Evolutionary conservation across 2,797 vertebrate species (phyloP).

Genomic region (Leptatherina wallacei): DNA sequence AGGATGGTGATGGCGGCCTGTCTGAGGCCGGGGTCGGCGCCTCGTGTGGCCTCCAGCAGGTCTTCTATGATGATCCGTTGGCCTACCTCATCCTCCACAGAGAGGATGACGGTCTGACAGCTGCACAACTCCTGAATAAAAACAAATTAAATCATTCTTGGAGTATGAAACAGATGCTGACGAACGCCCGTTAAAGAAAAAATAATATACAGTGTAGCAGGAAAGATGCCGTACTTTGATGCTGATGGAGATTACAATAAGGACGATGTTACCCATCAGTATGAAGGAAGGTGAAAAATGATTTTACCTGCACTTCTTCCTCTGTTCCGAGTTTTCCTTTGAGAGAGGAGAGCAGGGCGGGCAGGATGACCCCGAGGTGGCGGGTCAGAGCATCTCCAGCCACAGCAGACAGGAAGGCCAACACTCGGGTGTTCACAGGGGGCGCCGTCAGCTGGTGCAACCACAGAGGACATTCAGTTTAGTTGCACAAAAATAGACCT

Average conservation of each 20-base stretch:
- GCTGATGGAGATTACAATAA: too few species aligned
- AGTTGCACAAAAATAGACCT: not conserved
- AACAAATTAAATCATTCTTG: not conserved
- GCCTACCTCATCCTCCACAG: conserved; percentile 94
- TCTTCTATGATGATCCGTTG: conserved; percentile 96
- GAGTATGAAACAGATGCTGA: not conserved
- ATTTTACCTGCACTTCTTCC: conserved; percentile 88
- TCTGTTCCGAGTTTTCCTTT: conserved; percentile 92
- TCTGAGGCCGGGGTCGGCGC: conserved; percentile 89
- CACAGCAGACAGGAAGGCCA: conserved; percentile 96
- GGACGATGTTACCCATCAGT: not conserved
- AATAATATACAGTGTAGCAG: not conserved
- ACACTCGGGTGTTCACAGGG: conserved; percentile 94
- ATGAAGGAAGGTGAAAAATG: not conserved
- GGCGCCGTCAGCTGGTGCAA: conserved; percentile 88
- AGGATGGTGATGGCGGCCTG: conserved; percentile 93
- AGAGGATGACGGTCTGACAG: conserved; percentile 95
- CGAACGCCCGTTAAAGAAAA: not conserved
- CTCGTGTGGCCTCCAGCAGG: conserved; percentile 91
- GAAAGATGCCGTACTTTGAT: not conserved
- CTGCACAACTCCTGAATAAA: conserved; percentile 89
- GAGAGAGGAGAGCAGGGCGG: conserved; percentile 93
- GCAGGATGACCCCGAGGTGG: conserved; percentile 94
- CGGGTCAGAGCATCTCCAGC: conserved; percentile 96
- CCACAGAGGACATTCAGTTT: not conserved